Percentiles rank a stretch among this genome's conserved stretches.
Conservation (phyloP, 2,888 invertebrate species). For the Tigriopus californicus region DNA sequence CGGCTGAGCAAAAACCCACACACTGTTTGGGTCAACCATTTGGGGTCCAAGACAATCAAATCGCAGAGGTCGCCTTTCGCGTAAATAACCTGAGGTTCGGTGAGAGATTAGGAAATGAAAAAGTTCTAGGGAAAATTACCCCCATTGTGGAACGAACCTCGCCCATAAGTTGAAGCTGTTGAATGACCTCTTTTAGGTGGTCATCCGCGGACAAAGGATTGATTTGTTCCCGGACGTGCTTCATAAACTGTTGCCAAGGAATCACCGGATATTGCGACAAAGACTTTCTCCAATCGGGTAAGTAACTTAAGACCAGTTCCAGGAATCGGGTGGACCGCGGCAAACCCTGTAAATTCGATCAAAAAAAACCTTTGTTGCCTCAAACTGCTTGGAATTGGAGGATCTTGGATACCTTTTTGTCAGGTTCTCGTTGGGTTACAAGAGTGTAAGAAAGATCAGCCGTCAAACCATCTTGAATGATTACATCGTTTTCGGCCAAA, state of each 20-base stretch:
- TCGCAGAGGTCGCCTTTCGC: conserved; percentile 37
- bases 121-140: conserved; percentile 13
- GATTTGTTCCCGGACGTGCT: conserved; percentile 36
- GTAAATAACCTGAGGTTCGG: conserved; percentile 34
- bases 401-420: conserved; percentile 1
- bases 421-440: conserved; percentile 15
- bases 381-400: not conserved
- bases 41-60: conserved; percentile 42
- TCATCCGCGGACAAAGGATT: conserved; percentile 44
- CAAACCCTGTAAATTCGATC: conserved; percentile 27
- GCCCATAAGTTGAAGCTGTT: conserved; percentile 43
- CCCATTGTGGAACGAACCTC: conserved; percentile 30
- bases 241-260: conserved; percentile 38
- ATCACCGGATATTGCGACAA: conserved; percentile 41
- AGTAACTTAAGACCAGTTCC: conserved; percentile 35
- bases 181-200: conserved; percentile 40
- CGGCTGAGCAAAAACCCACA: conserved; percentile 43
- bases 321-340: conserved; percentile 39
- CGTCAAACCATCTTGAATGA: conserved; percentile 1
- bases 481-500: conserved; percentile 12
- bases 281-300: conserved; percentile 34
- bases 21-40: conserved; percentile 46
- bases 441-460: conserved; percentile 13
- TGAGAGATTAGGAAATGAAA: not conserved
- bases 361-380: not conserved